Evolutionary conservation across 2,113 vertebrate genomes (phyloP).

Genomic region (Microcebus lehilahytsara): DNA sequence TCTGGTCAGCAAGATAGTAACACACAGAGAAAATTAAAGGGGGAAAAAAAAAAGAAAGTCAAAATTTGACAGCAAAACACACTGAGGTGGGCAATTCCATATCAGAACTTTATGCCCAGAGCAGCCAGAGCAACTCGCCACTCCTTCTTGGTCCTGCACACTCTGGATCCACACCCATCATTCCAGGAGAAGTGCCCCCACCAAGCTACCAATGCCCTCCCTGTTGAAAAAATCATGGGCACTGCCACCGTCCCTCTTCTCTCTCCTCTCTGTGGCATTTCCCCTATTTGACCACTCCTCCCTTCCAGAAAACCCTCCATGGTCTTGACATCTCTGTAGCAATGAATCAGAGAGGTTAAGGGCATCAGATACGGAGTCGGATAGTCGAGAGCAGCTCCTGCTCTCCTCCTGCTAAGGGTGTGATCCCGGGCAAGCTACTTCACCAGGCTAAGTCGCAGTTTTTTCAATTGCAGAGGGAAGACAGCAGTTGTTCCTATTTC

Average conservation of each 20-base stretch:
- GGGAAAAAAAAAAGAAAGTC: neutral
- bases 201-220: neutral
- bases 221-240: neutral
- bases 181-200: neutral
- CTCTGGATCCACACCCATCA: neutral
- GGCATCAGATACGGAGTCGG: neutral
- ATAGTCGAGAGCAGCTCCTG: neutral
- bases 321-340: neutral
- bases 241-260: neutral
- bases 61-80: neutral
- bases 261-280: neutral
- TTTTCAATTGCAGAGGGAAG: neutral
- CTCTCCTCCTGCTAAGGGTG: neutral
- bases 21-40: neutral
- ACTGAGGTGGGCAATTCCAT: neutral
- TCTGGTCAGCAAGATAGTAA: neutral
- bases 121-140: neutral
- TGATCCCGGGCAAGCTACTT: neutral
- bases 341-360: neutral
- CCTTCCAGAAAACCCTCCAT: neutral
- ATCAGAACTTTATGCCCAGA: neutral
- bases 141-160: neutral
- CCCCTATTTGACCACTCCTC: neutral
- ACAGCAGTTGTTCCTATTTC: neutral
- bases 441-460: neutral